phyloP scores from a whole-genome alignment of 2,113 vertebrate species.

The Neolamprologus sp. region DNA sequence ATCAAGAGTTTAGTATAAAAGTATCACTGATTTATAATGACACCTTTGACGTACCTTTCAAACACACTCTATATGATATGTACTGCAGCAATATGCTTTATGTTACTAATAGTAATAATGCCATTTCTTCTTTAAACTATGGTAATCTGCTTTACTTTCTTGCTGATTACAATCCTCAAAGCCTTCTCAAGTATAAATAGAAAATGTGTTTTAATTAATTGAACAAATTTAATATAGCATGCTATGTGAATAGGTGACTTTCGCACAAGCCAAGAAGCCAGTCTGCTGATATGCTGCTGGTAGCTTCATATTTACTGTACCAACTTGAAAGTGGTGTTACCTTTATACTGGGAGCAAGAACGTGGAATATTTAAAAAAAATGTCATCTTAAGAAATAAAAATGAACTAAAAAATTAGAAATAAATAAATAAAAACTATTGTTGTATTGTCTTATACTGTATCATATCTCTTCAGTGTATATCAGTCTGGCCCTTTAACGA shows the following conservation, averaged over 20 bases:
- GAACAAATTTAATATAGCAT: background rate
- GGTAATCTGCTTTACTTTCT: background rate
- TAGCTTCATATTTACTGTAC: background rate
- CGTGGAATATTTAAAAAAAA: accelerated
- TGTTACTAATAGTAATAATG: background rate
- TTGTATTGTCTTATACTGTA: background rate
- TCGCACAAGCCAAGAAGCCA: background rate
- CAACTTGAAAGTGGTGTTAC: background rate
- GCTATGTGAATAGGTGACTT: background rate
- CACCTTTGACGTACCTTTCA: background rate
- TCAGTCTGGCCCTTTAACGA: background rate
- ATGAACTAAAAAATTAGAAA: background rate
- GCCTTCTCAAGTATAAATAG: background rate
- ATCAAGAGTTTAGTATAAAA: background rate
- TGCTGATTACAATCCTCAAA: background rate
- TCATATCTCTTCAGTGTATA: background rate
- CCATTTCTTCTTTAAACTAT: background rate
- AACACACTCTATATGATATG: background rate
- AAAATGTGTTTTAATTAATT: background rate
- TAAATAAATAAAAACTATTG: background rate
- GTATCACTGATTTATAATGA: background rate
- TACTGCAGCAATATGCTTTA: background rate
- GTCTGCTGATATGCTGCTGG: background rate
- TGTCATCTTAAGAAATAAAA: background rate
- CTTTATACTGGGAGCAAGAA: background rate